Evolutionary conservation across 2,888 invertebrate genomes (phyloP).

Genomic region (Chloroclysta siterata): DNA sequence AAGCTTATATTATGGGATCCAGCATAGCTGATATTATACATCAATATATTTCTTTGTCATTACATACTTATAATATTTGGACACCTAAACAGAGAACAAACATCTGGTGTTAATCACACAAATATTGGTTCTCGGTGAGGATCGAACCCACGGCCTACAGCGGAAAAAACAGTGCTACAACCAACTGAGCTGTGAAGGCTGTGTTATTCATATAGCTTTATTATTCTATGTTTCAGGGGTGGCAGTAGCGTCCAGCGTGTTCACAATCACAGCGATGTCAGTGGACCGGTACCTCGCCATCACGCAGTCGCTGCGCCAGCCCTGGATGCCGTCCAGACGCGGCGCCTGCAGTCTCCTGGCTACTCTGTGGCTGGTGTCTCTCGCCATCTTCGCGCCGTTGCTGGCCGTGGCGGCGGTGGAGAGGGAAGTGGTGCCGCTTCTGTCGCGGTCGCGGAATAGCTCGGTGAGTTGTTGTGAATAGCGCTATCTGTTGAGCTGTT

Average conservation of each 20-base stretch:
- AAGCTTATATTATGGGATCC: too few species aligned
- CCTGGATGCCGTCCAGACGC: constrained; percentile 88
- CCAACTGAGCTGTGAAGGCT: too few species aligned
- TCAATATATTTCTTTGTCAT: too few species aligned
- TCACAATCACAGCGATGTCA: constrained; percentile 92
- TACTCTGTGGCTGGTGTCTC: constrained; percentile 87
- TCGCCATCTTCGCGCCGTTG: constrained; percentile 88
- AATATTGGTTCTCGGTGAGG: too few species aligned
- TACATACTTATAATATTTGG: too few species aligned
- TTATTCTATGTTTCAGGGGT: constrained; percentile 82
- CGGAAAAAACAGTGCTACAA: too few species aligned
- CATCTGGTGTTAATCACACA: too few species aligned
- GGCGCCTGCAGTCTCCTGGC: constrained; percentile 87
- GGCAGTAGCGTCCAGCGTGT: constrained; percentile 91
- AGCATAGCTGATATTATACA: too few species aligned
- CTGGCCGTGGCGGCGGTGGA: constrained; percentile 81
- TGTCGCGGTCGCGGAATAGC: constrained; percentile 64
- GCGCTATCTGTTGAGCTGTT: background rate
- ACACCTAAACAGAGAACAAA: too few species aligned
- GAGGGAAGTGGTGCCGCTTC: constrained; percentile 67
- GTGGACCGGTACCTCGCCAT: constrained; percentile 91
- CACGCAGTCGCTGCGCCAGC: constrained; percentile 89
- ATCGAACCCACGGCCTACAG: too few species aligned
- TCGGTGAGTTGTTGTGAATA: constrained; percentile 59
- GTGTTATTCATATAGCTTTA: too few species aligned